Base-by-base conservation (phyloP, 2,888 invertebrate genomes). In the Pandemis heparana region DNA sequence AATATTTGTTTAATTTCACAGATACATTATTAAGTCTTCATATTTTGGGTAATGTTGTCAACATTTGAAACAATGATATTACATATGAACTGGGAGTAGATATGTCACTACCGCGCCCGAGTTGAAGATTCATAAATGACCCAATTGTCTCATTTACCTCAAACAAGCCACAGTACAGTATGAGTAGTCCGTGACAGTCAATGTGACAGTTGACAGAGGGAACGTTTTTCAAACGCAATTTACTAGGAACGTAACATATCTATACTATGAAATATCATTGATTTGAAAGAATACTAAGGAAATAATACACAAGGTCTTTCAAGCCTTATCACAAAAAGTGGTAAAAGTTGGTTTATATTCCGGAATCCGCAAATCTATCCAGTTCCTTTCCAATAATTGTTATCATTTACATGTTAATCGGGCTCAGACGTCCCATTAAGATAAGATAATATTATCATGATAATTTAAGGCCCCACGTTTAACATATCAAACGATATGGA, bases 341-440 rank as follows among this genome's bases (percentile, higher is more conserved):
- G 53, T 56, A 56, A 56, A 9, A 56, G 12, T 10, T 23, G 23
- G 56, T 56, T 56, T 56, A 12, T 12, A 23, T 23, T 56, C 12
- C 56, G 23, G 23, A 56, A 56, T 56, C 23, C 23, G 18, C 56
- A 12, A 23, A 18, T 53, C 23, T 56, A 56, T 56, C 23, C 56
- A 10, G 56, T 23, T 53, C 18, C 53, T 53, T 56, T 23, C 23
- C 56, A 56, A 56, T 23, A 23, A 12, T 23, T 56, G 12, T 56
- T 56, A 56, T 56, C 56, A 23, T 56, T 56, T 23, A 23, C 56
- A 5, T 23, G 10, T 56, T 60, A 60, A 60, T 60, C 60, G 38
- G n/a, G n/a, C 60, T 51, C 59, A 71, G 61, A 51, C 56, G 68
- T 68, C 56, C 41, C 16, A 46, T 62, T 56, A 72, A 72, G 68